These are phyloP conservation scores for Eueremaeus valkanovi DNA, from an alignment of 2,888 invertebrate species.

Conservation along the genomic window DNA sequence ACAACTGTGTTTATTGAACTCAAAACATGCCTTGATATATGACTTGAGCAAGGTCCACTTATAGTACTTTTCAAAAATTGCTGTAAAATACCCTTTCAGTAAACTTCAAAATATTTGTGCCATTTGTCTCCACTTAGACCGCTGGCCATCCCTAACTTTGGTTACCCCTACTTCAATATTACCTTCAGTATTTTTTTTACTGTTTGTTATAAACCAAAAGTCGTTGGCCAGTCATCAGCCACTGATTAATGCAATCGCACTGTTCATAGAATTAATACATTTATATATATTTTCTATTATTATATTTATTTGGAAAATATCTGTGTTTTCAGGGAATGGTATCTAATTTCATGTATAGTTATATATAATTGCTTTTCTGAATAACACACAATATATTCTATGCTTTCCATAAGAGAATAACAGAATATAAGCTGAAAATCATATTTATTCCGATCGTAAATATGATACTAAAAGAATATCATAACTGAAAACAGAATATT, in stretches of 20 bases:
- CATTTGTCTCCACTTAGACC: too few relatives aligned
- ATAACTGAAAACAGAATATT: too few relatives aligned
- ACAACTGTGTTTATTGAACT: too few relatives aligned
- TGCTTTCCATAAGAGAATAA: neutral
- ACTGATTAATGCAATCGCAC: neutral
- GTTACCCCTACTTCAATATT: too few relatives aligned
- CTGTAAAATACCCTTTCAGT: too few relatives aligned
- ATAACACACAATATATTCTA: neutral
- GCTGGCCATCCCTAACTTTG: too few relatives aligned
- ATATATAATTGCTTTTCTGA: neutral
- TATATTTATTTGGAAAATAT: neutral
- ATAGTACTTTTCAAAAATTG: too few relatives aligned
- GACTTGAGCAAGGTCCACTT: too few relatives aligned
- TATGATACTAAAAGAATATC: neutral
- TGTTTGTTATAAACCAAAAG: neutral
- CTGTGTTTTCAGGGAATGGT: neutral
- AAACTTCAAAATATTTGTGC: too few relatives aligned
- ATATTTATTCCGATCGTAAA: neutral
- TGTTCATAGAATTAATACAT: neutral
- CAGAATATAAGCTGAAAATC: too few relatives aligned
- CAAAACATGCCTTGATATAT: too few relatives aligned
- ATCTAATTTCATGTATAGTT: neutral
- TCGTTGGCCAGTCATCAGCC: neutral
- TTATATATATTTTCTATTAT: neutral
- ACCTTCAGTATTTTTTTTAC: too few relatives aligned